Base-by-base conservation (phyloP, 2,888 invertebrate genomes). In the Parnassius orleans region DNA sequence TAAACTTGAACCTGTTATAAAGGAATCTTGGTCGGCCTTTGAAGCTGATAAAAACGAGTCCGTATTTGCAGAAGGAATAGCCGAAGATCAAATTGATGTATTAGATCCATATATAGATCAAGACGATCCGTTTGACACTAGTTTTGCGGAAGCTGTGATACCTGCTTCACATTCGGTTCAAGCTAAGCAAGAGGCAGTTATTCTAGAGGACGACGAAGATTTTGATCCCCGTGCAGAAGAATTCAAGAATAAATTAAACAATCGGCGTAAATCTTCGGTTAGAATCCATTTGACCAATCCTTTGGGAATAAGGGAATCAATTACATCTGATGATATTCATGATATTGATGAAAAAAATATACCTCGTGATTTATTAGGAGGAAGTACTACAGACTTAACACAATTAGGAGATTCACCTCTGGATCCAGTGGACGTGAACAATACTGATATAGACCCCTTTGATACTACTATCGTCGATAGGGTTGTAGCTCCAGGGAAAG, bases 111-210 rank as follows among this genome's bases (percentile, higher is more conserved):
- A 93, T 75, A 76, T 88, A 68, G 93, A 93, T 67, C 93, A 93
- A 74, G 94, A 93, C 73, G 97, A 97, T 93, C 97, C 97, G 0
- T 97, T 97, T 74, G 97, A 97, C 76, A 97, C 97, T 24, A 94
- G 95, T 57, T 96, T 96, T 81, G 96, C 95, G 0, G 95, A 95
- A 61, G 95, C 95, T 72, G 93, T 96, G 54, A 87, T 96, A 58
- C 96, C 95, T 69, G 58, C 72, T 10, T 63, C 72, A 33, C 72
- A 77, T 55, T 85, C 92, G 60, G 83, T 86, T 68, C 83, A 89
- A 80, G 79, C 83, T 62, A 85, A 88, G 69, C 85, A 80, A 74
- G 93, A 78, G 82, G 77, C 82, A 61, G 75, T 76, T 15, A 78
- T 85, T 63, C 72, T 84, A 71, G 88, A 86, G 74, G 91, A 92